A percentile compares a stretch with the other conserved stretches of the same genome.
Conservation (phyloP, 1,140 invertebrate species). For the Cylas formicarius region DNA sequence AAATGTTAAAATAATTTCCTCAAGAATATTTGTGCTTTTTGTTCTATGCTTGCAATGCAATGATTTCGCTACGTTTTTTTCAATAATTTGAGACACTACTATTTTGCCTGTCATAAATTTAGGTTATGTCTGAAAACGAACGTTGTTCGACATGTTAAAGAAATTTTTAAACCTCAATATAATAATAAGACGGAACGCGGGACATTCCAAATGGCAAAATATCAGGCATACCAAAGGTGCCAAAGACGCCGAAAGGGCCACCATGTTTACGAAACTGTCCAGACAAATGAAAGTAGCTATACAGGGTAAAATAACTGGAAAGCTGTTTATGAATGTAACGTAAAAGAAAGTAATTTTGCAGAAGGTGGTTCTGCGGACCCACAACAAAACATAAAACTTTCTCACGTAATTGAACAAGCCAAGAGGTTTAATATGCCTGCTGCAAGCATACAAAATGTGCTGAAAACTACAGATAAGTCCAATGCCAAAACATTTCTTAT, state of each 20-base stretch:
- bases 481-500: slow-evolving; percentile 37
- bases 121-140: too few species aligned
- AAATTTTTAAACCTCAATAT: too few species aligned
- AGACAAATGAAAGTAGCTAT: slow-evolving; percentile 51
- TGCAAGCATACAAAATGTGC: slow-evolving; percentile 49
- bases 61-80: too few species aligned
- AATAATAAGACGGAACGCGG: too few species aligned
- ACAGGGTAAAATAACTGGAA: slow-evolving; percentile 39
- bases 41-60: too few species aligned
- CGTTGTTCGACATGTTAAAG: too few species aligned
- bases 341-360: too few species aligned
- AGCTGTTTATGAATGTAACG: neutral
- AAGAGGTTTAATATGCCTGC: slow-evolving; percentile 53
- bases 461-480: slow-evolving; percentile 45
- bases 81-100: too few species aligned
- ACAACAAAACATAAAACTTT: slow-evolving; percentile 48
- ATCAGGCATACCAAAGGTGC: slow-evolving; percentile 58
- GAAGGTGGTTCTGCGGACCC: slow-evolving; percentile 52
- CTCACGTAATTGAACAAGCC: slow-evolving; percentile 51
- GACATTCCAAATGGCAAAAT: slow-evolving; percentile 70
- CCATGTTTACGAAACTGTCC: slow-evolving; percentile 43
- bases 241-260: slow-evolving; percentile 51
- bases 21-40: too few species aligned
- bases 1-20: too few species aligned
- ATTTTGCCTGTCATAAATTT: too few species aligned